Conservation (phyloP, 2,113 vertebrate species). For the Otis tarda region DNA sequence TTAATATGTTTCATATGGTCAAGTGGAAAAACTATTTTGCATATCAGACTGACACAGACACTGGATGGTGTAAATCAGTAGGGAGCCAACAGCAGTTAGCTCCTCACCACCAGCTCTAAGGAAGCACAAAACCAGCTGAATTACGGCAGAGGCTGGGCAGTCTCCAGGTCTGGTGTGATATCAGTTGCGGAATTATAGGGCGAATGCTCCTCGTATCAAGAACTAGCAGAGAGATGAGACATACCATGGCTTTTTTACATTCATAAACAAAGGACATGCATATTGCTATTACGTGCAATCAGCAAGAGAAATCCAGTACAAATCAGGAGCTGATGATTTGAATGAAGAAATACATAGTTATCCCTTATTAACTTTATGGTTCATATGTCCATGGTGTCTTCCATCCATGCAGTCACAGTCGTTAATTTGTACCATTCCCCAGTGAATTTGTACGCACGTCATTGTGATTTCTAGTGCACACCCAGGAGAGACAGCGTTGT, state of each 20-base stretch:
- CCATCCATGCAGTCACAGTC: background rate
- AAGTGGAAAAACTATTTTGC: background rate
- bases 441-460: background rate
- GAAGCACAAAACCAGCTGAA: background rate
- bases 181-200: background rate
- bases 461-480: background rate
- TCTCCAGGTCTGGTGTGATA: background rate
- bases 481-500: background rate
- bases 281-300: fast-evolving
- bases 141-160: background rate
- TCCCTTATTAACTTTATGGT: background rate
- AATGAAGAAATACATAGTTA: background rate
- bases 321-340: background rate
- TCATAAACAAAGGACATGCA: background rate
- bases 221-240: background rate
- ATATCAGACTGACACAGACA: background rate
- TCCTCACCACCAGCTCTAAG: background rate
- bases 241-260: fast-evolving
- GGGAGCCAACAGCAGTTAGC: background rate
- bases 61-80: background rate
- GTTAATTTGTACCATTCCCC: background rate
- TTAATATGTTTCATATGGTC: background rate
- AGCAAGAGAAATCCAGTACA: background rate
- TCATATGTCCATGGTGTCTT: fast-evolving
- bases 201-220: background rate